These are phyloP conservation scores for Hylyphantes graminicola DNA, from an alignment of 1,140 invertebrate genomes.

Conservation along the genomic window DNA sequence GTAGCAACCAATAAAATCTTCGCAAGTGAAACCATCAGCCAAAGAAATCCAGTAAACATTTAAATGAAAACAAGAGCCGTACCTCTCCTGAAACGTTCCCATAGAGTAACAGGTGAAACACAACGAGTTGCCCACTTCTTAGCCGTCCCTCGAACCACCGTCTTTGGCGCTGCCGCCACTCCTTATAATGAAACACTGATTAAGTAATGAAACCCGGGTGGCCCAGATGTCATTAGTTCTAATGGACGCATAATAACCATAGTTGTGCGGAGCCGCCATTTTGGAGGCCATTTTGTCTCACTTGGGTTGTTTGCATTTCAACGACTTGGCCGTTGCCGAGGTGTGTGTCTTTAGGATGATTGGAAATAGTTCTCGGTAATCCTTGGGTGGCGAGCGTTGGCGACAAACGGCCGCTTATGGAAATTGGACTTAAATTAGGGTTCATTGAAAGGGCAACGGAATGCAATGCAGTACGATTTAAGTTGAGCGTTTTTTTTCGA, in stretches of 20 bases:
- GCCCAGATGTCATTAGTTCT: constrained; percentile 39
- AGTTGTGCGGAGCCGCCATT: not conserved
- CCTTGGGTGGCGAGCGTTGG: not conserved
- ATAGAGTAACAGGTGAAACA: no score
- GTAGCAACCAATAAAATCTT: no score
- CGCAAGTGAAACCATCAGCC: no score
- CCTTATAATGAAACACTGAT: constrained; percentile 52
- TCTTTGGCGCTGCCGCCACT: constrained; percentile 31
- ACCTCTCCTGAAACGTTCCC: no score
- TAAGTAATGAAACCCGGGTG: constrained; percentile 43
- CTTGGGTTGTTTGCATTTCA: constrained; percentile 22
- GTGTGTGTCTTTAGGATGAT: constrained; percentile 3
- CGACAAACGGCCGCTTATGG: not conserved
- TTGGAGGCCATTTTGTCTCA: not conserved
- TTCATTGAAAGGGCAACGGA: no score
- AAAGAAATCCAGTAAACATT: no score
- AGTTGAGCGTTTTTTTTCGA: no score
- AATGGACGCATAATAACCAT: constrained; percentile 49
- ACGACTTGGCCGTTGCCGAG: not conserved
- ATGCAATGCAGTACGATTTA: no score
- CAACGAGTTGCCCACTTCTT: no score
- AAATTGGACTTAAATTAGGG: no score
- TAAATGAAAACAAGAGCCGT: no score
- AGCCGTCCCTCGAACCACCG: not conserved
- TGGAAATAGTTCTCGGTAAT: constrained; percentile 23